Conservation (phyloP, 2,113 vertebrate species). For the Edolisoma coerulescens region DNA sequence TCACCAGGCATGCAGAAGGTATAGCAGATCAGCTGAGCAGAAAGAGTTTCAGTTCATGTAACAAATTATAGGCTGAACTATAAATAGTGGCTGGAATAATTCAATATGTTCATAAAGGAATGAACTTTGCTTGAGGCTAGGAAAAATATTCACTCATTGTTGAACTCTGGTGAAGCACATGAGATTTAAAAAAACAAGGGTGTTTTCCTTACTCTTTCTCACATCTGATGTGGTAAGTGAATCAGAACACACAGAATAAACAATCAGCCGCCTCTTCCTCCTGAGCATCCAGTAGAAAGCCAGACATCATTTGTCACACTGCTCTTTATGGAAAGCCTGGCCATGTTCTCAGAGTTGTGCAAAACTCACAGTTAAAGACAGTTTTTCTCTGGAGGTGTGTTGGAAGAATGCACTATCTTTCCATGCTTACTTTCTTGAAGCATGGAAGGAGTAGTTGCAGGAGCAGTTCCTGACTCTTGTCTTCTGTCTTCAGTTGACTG, state of each 20-base stretch:
- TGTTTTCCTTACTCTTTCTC: background rate
- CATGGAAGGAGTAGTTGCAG: background rate
- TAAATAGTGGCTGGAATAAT: conserved; percentile 19
- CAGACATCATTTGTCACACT: background rate
- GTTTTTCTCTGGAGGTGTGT: background rate
- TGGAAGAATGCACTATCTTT: background rate
- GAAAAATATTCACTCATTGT: background rate
- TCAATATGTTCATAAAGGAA: background rate
- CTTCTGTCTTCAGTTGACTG: background rate
- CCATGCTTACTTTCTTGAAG: background rate
- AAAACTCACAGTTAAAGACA: background rate
- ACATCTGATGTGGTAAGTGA: background rate
- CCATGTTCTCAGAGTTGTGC: background rate
- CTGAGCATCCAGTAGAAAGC: background rate
- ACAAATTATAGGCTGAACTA: conserved; percentile 1
- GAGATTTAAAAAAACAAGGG: background rate
- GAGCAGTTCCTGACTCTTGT: background rate
- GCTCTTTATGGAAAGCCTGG: background rate
- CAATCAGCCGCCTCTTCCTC: background rate
- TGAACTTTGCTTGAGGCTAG: conserved; percentile 27
- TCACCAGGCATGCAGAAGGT: background rate
- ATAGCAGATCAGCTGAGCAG: background rate
- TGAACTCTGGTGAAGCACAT: background rate
- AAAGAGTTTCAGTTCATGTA: conserved; percentile 4
- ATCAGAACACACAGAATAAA: background rate